Percentiles rank a stretch among this genome's conserved stretches.
Evolutionary conservation across 2,113 vertebrate species (phyloP).

Genomic region (Climacteris rufus): DNA sequence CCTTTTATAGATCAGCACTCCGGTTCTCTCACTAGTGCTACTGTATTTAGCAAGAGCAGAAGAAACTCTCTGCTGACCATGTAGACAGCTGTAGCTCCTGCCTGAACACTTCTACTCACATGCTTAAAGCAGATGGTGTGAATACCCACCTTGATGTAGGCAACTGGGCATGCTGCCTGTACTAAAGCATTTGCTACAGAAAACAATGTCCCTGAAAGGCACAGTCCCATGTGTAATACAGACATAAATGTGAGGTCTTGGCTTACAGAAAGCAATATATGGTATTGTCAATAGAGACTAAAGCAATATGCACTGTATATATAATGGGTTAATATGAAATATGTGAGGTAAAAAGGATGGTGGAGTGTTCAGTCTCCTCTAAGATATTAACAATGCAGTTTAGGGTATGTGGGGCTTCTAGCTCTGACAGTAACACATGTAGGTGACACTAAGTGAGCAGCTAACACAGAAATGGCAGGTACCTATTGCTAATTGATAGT

Average conservation of each 20-base stretch:
- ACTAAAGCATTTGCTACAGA: not conserved
- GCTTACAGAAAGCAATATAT: not conserved
- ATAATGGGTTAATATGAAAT: not conserved
- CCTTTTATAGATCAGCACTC: not conserved
- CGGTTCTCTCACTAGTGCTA: rapidly evolving
- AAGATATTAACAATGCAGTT: not conserved
- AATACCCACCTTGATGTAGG: not conserved
- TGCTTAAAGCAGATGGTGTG: not conserved
- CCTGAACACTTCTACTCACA: not conserved
- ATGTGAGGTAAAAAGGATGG: not conserved
- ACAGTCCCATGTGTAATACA: rapidly evolving
- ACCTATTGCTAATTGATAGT: not conserved
- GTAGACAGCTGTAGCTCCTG: not conserved
- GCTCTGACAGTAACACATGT: not conserved
- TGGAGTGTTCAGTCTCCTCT: not conserved
- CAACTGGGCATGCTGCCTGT: not conserved
- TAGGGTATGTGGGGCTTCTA: rapidly evolving
- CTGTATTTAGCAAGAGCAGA: not conserved
- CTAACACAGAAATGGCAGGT: not conserved
- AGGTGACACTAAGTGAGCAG: not conserved
- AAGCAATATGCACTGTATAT: not conserved
- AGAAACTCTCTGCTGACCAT: not conserved
- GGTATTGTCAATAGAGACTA: not conserved
- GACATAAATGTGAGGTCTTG: not conserved
- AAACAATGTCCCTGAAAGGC: not conserved